Percentiles rank a stretch among this genome's conserved stretches.
Evolutionary conservation across 2,113 vertebrate species (phyloP).

Genomic region (Prolemur simus): DNA sequence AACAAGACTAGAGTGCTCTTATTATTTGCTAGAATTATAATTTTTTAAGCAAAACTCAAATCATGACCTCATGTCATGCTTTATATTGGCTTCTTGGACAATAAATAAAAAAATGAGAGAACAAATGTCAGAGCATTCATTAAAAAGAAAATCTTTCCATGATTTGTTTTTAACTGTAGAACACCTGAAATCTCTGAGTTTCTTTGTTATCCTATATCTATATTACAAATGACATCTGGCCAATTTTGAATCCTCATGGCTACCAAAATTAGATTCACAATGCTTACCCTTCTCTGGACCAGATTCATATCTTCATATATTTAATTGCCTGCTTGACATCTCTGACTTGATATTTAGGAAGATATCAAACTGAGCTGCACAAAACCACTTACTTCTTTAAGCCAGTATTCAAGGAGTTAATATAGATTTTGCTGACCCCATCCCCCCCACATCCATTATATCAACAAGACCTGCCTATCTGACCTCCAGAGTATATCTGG

Average conservation of each 20-base stretch:
- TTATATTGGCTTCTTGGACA: background rate
- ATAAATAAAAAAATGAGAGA: constrained; percentile 28
- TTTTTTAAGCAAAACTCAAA: constrained; percentile 21
- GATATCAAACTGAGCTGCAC: background rate
- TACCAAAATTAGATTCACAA: background rate
- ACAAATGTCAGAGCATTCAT: background rate
- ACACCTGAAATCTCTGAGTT: background rate
- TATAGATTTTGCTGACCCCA: background rate
- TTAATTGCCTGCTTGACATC: background rate
- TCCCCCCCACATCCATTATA: background rate
- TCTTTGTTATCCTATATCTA: background rate
- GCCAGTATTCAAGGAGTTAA: background rate
- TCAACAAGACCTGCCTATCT: background rate
- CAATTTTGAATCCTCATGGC: background rate
- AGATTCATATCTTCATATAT: background rate
- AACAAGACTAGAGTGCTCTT: background rate
- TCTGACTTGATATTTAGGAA: background rate
- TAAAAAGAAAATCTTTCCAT: background rate
- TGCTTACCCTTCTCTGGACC: background rate
- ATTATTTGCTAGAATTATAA: constrained; percentile 25
- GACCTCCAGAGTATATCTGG: background rate
- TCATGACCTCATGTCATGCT: background rate
- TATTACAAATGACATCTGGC: background rate
- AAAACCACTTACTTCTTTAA: background rate
- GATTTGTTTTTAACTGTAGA: background rate